Evolutionary conservation across 2,797 vertebrate genomes (phyloP).

Genomic region (Crocodylus rhombifer): DNA sequence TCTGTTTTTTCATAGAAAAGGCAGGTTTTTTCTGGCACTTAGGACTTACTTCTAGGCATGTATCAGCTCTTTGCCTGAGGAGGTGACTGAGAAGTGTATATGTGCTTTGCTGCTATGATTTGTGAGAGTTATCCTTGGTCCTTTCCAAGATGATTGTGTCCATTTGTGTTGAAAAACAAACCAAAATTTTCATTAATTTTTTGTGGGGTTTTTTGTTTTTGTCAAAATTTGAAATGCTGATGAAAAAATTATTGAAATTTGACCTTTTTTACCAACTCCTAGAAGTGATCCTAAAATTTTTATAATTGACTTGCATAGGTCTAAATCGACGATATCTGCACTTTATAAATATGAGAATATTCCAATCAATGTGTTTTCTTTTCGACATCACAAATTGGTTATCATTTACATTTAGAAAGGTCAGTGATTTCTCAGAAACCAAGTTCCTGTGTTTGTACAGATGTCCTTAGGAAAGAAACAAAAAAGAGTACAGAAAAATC

Average conservation of each 20-base stretch:
- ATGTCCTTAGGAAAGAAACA: not conserved
- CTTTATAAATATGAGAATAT: not conserved
- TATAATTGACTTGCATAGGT: not conserved
- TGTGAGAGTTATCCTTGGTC: not conserved
- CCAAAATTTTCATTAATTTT: not conserved
- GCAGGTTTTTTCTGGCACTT: not conserved
- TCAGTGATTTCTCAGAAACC: not conserved
- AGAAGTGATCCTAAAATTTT: not conserved
- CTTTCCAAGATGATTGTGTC: not conserved
- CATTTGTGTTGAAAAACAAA: not conserved
- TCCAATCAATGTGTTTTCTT: not conserved
- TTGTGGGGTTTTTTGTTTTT: not conserved
- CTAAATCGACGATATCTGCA: not conserved
- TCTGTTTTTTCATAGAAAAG: not conserved
- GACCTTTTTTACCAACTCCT: not conserved
- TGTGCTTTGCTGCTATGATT: not conserved
- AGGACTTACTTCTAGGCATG: not conserved
- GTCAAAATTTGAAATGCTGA: not conserved
- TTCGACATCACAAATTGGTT: not conserved
- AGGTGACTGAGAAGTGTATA: not conserved
- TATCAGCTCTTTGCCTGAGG: not conserved
- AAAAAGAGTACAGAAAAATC: not conserved
- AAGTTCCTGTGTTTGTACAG: not conserved
- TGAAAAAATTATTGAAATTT: not conserved
- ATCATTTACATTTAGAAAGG: not conserved